Evolutionary conservation across 2,113 vertebrate species (phyloP).

Genomic region (Panthera leo): DNA sequence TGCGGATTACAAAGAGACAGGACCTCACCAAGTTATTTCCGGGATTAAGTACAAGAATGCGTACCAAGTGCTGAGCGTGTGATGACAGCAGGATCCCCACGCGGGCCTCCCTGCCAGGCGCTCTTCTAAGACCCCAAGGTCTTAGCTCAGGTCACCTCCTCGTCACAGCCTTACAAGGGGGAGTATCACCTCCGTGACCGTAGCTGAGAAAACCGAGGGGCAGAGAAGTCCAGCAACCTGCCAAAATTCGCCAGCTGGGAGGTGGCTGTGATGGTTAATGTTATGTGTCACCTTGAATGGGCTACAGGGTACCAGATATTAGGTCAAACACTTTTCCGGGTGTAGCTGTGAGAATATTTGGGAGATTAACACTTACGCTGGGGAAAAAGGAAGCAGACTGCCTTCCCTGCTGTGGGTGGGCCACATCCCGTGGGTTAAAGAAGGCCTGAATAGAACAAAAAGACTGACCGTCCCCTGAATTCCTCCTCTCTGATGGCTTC

Average conservation of each 20-base stretch:
- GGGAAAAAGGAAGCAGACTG: background rate
- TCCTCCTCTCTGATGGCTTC: background rate
- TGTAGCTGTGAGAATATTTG: too few relatives aligned
- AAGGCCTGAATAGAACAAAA: background rate
- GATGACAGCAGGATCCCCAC: accelerated
- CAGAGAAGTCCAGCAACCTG: background rate
- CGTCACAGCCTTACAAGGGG: background rate
- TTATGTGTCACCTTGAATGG: background rate
- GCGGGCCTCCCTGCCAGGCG: background rate
- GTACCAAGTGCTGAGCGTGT: too few relatives aligned
- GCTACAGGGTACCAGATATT: background rate
- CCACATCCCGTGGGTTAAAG: background rate
- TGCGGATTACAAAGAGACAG: background rate
- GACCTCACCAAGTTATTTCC: background rate
- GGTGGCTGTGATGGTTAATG: background rate
- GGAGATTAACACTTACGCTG: background rate
- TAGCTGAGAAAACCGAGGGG: background rate
- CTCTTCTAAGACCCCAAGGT: background rate
- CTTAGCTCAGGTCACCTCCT: background rate
- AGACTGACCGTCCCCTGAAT: background rate
- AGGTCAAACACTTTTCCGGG: background rate
- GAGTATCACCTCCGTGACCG: too few relatives aligned
- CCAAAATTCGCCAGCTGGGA: background rate
- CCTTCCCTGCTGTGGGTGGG: background rate
- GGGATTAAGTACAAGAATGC: background rate